Evolutionary conservation across 2,113 vertebrate genomes (phyloP).

Genomic region (Neoarius graeffei): DNA sequence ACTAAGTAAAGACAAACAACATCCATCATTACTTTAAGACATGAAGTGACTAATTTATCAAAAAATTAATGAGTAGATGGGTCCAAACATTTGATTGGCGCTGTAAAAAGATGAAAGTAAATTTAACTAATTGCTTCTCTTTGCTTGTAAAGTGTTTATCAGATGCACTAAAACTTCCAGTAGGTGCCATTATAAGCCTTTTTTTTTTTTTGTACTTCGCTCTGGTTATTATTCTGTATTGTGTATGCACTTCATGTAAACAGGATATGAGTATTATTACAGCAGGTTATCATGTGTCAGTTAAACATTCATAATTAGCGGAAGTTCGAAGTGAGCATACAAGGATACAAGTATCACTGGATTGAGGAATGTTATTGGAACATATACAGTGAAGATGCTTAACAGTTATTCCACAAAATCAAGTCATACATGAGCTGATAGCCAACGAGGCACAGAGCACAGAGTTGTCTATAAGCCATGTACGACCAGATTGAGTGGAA

Average conservation of each 20-base stretch:
- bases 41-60: no score
- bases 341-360: background rate
- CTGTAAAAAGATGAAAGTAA: no score
- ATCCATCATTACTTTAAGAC: no score
- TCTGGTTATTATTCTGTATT: background rate
- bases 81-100: no score
- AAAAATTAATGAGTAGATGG: no score
- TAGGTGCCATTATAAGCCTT: background rate
- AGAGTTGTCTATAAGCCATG: no score
- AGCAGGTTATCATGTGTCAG: background rate
- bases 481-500: no score
- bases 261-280: background rate
- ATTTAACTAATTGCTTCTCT: no score
- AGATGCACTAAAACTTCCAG: background rate
- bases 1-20: no score
- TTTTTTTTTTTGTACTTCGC: background rate
- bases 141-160: background rate
- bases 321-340: background rate
- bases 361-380: background rate
- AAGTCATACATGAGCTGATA: no score
- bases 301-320: background rate
- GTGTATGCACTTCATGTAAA: background rate
- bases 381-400: background rate
- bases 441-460: no score
- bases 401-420: no score